These are phyloP conservation scores for Remorina albescens DNA, from an alignment of 2,797 vertebrate genomes.

Conservation along the genomic window DNA sequence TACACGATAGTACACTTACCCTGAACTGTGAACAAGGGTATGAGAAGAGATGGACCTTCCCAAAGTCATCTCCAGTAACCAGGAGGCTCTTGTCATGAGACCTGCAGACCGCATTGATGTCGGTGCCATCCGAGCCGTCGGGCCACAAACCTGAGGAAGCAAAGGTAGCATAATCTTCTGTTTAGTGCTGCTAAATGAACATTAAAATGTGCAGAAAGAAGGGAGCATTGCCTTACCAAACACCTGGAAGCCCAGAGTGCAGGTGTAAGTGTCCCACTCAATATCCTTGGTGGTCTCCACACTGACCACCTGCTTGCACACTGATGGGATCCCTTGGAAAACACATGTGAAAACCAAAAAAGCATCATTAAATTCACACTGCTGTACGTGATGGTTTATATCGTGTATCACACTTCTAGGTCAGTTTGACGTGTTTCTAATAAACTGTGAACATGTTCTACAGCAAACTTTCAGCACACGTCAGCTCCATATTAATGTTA, in stretches of 20 bases:
- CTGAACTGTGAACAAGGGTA: conserved; percentile 96
- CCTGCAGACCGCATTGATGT: conserved; percentile 94
- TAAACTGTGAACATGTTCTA: neutral
- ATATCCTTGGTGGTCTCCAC: conserved; percentile 96
- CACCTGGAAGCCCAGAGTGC: conserved; percentile 95
- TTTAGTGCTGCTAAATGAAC: neutral
- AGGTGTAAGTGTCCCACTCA: conserved; percentile 93
- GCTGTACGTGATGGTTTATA: neutral
- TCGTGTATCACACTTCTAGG: neutral
- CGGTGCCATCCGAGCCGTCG: conserved; percentile 96
- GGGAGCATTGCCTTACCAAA: conserved; percentile 87
- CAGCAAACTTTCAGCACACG: neutral
- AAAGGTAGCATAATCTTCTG: neutral
- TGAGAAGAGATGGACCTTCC: conserved; percentile 97
- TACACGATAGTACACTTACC: conserved; percentile 78
- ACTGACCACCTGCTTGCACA: conserved; percentile 97
- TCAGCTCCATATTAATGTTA: neutral
- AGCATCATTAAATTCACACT: neutral
- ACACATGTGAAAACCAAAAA: too few relatives aligned
- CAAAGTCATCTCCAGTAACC: conserved; percentile 97
- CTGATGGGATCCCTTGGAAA: conserved; percentile 93
- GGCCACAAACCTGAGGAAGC: conserved; percentile 92
- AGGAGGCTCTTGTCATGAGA: conserved; percentile 90
- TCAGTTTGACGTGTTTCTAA: neutral
- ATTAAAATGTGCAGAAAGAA: neutral